Evolutionary conservation across 2,113 vertebrate genomes (phyloP).

Genomic region (Albula glossodonta): DNA sequence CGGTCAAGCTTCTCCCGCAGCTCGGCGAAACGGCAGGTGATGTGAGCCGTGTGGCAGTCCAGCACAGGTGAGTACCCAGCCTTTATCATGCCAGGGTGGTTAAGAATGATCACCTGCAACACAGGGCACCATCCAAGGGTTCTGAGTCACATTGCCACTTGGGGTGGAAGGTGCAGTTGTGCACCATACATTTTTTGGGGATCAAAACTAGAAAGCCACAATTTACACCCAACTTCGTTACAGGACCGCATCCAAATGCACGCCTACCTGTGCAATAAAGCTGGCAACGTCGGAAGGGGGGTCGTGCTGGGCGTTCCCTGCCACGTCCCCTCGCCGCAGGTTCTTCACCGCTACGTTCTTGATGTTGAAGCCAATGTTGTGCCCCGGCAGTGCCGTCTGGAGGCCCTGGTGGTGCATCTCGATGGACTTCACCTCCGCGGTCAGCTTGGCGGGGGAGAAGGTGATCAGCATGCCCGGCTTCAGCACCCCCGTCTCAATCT

Average conservation of each 20-base stretch:
- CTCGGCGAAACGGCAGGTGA: slow-evolving; percentile 75
- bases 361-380: slow-evolving; percentile 75
- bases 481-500: slow-evolving; percentile 67
- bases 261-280: slow-evolving; percentile 69
- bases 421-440: slow-evolving; percentile 72
- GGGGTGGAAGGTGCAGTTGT: too few relatives aligned
- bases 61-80: slow-evolving; percentile 74
- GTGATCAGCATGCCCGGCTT: slow-evolving; percentile 73
- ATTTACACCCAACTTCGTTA: too few relatives aligned
- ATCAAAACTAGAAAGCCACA: too few relatives aligned
- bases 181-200: too few relatives aligned
- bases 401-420: slow-evolving; percentile 70
- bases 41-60: slow-evolving; percentile 78
- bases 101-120: slow-evolving; percentile 73
- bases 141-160: too few relatives aligned
- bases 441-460: slow-evolving; percentile 69
- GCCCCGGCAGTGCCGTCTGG: slow-evolving; percentile 64
- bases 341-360: slow-evolving; percentile 71
- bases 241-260: too few relatives aligned
- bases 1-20: slow-evolving; percentile 75
- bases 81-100: slow-evolving; percentile 76
- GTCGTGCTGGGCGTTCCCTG: slow-evolving; percentile 72
- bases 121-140: neutral
- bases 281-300: slow-evolving; percentile 69
- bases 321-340: slow-evolving; percentile 64